phyloP scores from a whole-genome alignment of 2,888 invertebrate species.

The Tridacna gigas region DNA sequence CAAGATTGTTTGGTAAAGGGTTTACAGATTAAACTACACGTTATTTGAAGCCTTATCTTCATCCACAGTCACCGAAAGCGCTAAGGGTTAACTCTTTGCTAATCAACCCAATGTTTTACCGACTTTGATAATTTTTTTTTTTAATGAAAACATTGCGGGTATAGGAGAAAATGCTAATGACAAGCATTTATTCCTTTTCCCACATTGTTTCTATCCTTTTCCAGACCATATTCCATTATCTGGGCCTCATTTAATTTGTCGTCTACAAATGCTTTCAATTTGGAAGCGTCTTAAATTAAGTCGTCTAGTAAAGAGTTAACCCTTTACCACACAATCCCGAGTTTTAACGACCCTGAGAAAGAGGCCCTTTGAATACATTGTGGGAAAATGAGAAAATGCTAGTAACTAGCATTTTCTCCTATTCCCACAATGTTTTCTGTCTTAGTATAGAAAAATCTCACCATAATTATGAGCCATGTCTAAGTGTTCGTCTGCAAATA shows the following conservation, averaged over 20 bases:
- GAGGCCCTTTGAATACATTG: background rate
- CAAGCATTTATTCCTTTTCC: no score
- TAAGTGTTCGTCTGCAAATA: background rate
- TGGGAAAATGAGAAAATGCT: background rate
- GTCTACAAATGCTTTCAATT: no score
- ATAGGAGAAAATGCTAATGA: no score
- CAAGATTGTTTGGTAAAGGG: no score
- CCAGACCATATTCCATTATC: no score
- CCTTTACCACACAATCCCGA: background rate
- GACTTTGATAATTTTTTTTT: background rate
- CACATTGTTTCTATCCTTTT: no score
- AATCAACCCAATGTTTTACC: background rate
- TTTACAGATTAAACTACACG: no score
- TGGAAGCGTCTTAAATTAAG: no score
- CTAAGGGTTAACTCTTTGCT: background rate
- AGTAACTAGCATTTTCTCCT: conserved; percentile 5
- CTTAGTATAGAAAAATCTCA: background rate
- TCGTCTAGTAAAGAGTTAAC: background rate
- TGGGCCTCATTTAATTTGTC: no score
- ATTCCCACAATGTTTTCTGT: background rate
- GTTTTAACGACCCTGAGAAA: background rate
- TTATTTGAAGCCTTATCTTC: no score
- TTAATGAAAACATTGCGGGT: no score
- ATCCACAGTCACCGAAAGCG: no score
- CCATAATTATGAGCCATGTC: background rate